Conservation (phyloP, 2,797 vertebrate genomes). For the Anas flavirostris region DNA sequence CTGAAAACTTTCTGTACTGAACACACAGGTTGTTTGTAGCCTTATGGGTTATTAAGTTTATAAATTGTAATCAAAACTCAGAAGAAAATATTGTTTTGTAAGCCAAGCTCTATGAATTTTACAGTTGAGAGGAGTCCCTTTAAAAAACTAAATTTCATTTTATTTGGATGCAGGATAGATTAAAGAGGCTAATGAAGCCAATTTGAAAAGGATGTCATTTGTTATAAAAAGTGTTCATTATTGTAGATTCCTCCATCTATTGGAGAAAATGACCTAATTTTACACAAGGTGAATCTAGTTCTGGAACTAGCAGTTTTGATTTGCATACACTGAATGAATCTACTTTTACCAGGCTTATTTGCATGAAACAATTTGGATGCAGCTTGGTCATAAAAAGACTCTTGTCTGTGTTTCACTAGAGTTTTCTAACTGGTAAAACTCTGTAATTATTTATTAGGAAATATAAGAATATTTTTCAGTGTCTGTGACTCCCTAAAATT, state of each 20-base stretch:
- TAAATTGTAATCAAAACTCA: slow-evolving; percentile 9
- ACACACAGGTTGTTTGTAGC: slow-evolving; percentile 36
- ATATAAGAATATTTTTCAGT: background rate
- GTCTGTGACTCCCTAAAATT: background rate
- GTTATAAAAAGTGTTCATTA: background rate
- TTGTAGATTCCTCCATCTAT: background rate
- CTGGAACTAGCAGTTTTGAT: slow-evolving; percentile 22
- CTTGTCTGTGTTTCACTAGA: slow-evolving; percentile 15
- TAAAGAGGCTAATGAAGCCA: slow-evolving; percentile 39
- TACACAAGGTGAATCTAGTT: slow-evolving; percentile 32
- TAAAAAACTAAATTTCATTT: slow-evolving; percentile 44
- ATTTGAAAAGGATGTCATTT: slow-evolving; percentile 23
- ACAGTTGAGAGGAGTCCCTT: slow-evolving; percentile 42
- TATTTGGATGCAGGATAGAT: background rate
- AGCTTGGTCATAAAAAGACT: slow-evolving; percentile 8
- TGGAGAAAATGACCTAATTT: slow-evolving; percentile 34
- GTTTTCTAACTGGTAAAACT: slow-evolving; percentile 3
- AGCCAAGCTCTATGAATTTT: slow-evolving; percentile 29
- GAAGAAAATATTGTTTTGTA: slow-evolving; percentile 20
- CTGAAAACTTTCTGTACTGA: slow-evolving; percentile 37
- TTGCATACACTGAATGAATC: background rate
- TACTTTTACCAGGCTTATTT: slow-evolving; percentile 5
- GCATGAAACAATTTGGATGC: slow-evolving; percentile 31
- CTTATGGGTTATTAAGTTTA: slow-evolving; percentile 43
- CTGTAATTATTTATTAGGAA: slow-evolving; percentile 3